Conservation (phyloP, 2,888 invertebrate genomes). For the Tenthredo distinguenda region DNA sequence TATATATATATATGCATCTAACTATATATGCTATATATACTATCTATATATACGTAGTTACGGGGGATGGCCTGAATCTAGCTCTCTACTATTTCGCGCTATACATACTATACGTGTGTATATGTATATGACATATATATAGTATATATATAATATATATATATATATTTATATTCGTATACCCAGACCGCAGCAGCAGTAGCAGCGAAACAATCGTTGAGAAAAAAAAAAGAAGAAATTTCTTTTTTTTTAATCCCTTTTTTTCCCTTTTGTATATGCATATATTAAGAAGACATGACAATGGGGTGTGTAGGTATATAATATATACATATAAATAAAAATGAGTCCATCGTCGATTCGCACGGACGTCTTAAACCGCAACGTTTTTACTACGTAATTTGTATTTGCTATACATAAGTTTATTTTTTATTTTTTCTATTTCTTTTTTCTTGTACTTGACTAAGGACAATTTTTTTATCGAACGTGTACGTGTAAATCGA, state of each 20-base stretch:
- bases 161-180: neutral
- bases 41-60: constrained; percentile 56
- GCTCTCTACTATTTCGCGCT: constrained; percentile 54
- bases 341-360: neutral
- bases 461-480: too few species aligned
- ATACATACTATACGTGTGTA: neutral
- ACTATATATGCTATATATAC: constrained; percentile 56
- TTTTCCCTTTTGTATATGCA: neutral
- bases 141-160: neutral
- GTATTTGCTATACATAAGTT: too few species aligned
- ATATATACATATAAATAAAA: neutral
- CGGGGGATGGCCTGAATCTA: constrained; percentile 73
- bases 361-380: too few species aligned
- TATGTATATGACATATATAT: neutral
- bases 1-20: constrained; percentile 54
- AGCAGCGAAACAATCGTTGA: constrained; percentile 5
- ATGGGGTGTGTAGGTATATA: neutral
- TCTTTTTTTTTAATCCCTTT: too few species aligned
- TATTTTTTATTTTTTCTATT: too few species aligned
- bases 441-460: too few species aligned
- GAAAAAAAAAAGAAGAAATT: neutral
- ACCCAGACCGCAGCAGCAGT: neutral
- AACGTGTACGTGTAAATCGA: too few species aligned
- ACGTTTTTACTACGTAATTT: too few species aligned
- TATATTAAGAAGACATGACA: neutral